Percentiles rank a stretch among this genome's conserved stretches.
These are phyloP conservation scores for Eleginops maclovinus DNA, from an alignment of 2,113 vertebrate genomes.

Conservation along the genomic window DNA sequence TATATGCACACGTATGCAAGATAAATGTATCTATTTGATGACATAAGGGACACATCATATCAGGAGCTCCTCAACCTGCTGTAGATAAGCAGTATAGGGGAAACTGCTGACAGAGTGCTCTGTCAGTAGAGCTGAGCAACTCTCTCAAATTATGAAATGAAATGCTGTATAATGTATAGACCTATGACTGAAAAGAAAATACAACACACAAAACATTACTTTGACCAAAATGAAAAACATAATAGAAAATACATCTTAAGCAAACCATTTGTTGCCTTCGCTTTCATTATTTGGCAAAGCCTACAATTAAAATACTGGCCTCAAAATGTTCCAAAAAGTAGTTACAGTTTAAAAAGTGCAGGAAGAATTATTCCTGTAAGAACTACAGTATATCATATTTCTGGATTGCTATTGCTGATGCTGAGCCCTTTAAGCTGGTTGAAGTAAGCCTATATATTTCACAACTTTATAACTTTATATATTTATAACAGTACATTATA, in stretches of 20 bases:
- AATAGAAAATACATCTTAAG: background rate
- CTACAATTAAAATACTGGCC: background rate
- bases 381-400: no score
- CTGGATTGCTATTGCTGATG: background rate
- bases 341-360: background rate
- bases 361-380: background rate
- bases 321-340: no score
- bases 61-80: constrained; percentile 14
- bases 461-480: background rate
- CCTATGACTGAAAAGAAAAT: background rate
- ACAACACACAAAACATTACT: background rate
- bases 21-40: background rate
- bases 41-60: background rate
- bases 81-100: background rate
- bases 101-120: constrained; percentile 36
- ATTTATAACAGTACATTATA: background rate
- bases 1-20: background rate
- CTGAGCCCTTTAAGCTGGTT: no score
- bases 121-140: background rate
- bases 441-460: background rate
- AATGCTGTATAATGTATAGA: no score
- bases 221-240: background rate
- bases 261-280: no score
- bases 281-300: background rate
- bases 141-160: background rate